phyloP scores from a whole-genome alignment of 2,113 vertebrate genomes.

The Otolemur garnettii region DNA sequence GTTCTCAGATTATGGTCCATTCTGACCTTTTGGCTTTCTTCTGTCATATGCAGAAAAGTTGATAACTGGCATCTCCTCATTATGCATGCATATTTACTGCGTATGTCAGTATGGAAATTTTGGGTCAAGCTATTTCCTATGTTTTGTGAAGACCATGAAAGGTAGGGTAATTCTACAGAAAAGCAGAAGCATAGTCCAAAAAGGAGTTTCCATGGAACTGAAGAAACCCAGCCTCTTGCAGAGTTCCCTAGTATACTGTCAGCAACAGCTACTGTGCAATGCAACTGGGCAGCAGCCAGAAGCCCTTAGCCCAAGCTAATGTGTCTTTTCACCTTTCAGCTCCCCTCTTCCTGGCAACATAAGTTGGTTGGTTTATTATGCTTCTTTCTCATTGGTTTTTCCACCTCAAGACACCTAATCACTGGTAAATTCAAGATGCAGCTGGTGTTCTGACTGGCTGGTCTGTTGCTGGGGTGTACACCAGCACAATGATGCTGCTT shows the following conservation, averaged over 20 bases:
- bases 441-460: slow-evolving; percentile 54
- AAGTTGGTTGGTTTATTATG: slow-evolving; percentile 55
- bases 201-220: slow-evolving; percentile 44
- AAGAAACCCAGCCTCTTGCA: slow-evolving; percentile 5
- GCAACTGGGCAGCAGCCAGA: not conserved
- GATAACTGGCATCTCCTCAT: slow-evolving; percentile 29
- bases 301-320: slow-evolving; percentile 10
- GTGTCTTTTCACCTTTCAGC: slow-evolving; percentile 29
- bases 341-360: slow-evolving; percentile 58
- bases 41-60: slow-evolving; percentile 37
- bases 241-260: slow-evolving; percentile 12
- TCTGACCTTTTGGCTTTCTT: slow-evolving; percentile 57
- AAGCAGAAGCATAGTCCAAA: slow-evolving; percentile 40
- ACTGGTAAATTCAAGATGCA: slow-evolving; percentile 54
- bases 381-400: slow-evolving; percentile 69
- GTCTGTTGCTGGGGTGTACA: slow-evolving; percentile 63
- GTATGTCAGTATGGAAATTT: slow-evolving; percentile 30
- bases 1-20: slow-evolving; percentile 1
- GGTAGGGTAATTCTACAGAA: not conserved
- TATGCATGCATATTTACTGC: not conserved
- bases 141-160: slow-evolving; percentile 57
- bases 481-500: slow-evolving; percentile 51
- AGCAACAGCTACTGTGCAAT: slow-evolving; percentile 35
- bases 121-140: slow-evolving; percentile 20
- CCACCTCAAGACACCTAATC: slow-evolving; percentile 36